Percentiles rank a stretch among this genome's conserved stretches.
phyloP scores from a whole-genome alignment of 2,888 invertebrate species.

The Boloria euphrosyne region DNA sequence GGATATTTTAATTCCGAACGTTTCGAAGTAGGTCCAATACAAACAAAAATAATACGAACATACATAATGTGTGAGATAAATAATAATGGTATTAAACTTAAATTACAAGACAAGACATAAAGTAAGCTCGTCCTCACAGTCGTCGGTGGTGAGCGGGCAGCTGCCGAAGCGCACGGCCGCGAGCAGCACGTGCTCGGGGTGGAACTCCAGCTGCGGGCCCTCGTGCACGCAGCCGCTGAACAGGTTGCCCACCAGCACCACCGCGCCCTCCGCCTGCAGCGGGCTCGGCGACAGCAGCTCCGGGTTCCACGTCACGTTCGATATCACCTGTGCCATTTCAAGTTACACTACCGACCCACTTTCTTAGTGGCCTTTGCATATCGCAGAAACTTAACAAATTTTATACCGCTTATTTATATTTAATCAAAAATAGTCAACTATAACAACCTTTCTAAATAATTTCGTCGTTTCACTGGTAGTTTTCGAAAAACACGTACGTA shows the following conservation, averaged over 20 bases:
- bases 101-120: not conserved
- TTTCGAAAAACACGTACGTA: no score
- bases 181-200: constrained; percentile 83
- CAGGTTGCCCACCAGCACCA: constrained; percentile 89
- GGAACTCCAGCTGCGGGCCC: constrained; percentile 93
- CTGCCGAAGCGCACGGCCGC: constrained; percentile 88
- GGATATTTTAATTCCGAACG: no score
- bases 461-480: no score
- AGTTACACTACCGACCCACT: not conserved
- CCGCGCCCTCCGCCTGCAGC: constrained; percentile 86
- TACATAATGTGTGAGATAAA: no score
- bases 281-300: constrained; percentile 88
- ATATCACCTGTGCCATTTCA: constrained; percentile 81
- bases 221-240: constrained; percentile 93
- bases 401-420: no score
- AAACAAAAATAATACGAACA: no score
- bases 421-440: no score
- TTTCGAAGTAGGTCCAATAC: no score
- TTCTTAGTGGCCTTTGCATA: not conserved
- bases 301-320: constrained; percentile 90
- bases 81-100: no score
- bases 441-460: no score
- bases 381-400: no score
- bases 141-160: constrained; percentile 88
- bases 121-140: constrained; percentile 78